phyloP scores from a whole-genome alignment of 2,888 invertebrate genomes.

The Drosophila melanosoma region DNA sequence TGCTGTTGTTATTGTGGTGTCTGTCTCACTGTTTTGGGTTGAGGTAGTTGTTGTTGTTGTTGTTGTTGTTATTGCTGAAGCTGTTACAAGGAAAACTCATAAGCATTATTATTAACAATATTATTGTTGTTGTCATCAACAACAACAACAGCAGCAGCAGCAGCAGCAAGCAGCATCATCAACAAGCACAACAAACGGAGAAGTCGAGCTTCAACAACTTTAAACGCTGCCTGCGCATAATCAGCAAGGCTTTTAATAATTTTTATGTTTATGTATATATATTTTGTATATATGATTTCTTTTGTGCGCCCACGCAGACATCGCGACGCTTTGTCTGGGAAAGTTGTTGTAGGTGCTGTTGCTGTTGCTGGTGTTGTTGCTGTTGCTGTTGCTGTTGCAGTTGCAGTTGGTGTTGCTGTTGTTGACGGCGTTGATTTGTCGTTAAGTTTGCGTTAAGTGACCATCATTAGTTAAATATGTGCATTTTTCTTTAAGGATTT shows the following conservation, averaged over 20 bases:
- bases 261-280: conserved; percentile 75
- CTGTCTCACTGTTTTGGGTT: conserved; percentile 14
- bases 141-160: conserved; percentile 45
- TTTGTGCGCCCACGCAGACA: conserved; percentile 64
- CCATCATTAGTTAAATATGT: conserved; percentile 81
- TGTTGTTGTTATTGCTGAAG: conserved; percentile 35
- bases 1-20: conserved; percentile 6
- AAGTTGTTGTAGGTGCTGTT: conserved; percentile 56
- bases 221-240: conserved; percentile 72
- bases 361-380: conserved; percentile 24
- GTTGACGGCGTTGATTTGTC: conserved; percentile 77
- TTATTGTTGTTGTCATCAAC: conserved; percentile 80
- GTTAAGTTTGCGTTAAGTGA: conserved; percentile 78
- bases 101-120: conserved; percentile 82
- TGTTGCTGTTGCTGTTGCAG: conserved; percentile 26
- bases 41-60: conserved; percentile 19
- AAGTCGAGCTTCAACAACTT: conserved; percentile 31
- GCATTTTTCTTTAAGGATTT: conserved; percentile 81
- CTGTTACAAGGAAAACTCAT: conserved; percentile 76
- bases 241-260: conserved; percentile 79
- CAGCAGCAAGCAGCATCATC: conserved; percentile 57
- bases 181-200: conserved; percentile 69
- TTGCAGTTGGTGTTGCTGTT: conserved; percentile 39
- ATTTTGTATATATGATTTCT: conserved; percentile 57
- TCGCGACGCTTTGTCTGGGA: conserved; percentile 68